A percentile compares a stretch with the other conserved stretches of the same genome.
Conservation (phyloP, 2,797 vertebrate species). For the Sorex maritimensis region DNA sequence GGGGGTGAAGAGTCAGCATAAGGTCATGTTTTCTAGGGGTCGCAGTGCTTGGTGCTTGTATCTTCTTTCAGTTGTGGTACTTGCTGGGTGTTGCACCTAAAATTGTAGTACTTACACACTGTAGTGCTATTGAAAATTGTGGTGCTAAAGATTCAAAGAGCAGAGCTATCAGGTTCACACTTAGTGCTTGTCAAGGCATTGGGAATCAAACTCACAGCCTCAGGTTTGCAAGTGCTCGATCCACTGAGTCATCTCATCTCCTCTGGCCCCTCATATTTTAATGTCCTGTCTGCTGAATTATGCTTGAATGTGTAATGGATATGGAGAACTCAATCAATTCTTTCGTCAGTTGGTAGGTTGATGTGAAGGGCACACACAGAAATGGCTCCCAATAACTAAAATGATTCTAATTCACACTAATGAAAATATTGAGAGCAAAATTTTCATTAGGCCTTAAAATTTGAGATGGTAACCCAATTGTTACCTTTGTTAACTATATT, state of each 20-base stretch:
- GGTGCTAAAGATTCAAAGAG: too few species aligned
- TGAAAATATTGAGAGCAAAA: slow-evolving; percentile 26
- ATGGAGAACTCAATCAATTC: neutral
- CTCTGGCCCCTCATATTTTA: slow-evolving; percentile 10
- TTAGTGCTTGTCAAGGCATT: too few species aligned
- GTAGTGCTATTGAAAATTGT: too few species aligned
- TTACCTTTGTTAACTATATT: neutral
- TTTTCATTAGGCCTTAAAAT: slow-evolving; percentile 44
- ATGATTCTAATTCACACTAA: slow-evolving; percentile 39
- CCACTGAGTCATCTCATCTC: neutral
- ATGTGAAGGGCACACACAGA: neutral
- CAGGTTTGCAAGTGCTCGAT: too few species aligned
- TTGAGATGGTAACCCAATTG: neutral
- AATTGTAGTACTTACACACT: too few species aligned
- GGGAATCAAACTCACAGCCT: too few species aligned
- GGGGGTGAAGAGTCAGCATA: too few species aligned
- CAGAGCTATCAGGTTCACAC: too few species aligned
- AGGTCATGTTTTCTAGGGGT: too few species aligned
- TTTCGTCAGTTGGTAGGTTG: neutral
- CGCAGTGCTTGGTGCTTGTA: too few species aligned
- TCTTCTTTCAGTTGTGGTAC: too few species aligned
- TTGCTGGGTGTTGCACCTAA: too few species aligned
- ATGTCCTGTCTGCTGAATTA: neutral
- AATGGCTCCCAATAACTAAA: slow-evolving; percentile 8
- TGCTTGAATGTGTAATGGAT: neutral